Conservation (phyloP, 1,140 invertebrate genomes). For the Scaptomyza graminum region DNA sequence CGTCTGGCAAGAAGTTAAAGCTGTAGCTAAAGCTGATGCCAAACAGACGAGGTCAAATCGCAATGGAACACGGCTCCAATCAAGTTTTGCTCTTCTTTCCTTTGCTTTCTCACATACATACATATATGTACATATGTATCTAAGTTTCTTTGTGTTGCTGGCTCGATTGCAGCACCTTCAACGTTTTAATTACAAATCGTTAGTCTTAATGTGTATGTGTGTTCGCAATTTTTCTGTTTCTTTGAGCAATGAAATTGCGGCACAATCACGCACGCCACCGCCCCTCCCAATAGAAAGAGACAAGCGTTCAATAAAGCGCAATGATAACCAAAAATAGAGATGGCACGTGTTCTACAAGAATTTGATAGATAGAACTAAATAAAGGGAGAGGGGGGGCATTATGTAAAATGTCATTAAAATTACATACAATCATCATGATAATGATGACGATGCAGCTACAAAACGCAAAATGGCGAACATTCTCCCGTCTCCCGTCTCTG, state of each 20-base stretch:
- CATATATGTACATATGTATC: not conserved
- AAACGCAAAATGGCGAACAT: conserved; percentile 53
- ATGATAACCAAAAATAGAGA: conserved; percentile 18
- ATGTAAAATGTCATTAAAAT: conserved; percentile 35
- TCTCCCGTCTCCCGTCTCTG: not conserved
- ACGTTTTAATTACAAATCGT: conserved; percentile 56
- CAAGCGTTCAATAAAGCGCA: conserved; percentile 71
- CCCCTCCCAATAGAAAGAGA: not conserved
- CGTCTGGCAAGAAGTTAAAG: conserved; percentile 12
- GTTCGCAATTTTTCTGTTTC: conserved; percentile 18
- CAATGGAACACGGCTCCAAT: not conserved
- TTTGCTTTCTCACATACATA: not conserved
- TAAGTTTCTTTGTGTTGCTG: not conserved
- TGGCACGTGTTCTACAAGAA: not conserved
- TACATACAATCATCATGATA: conserved; percentile 62
- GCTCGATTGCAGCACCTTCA: conserved; percentile 1
- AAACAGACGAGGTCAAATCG: not conserved
- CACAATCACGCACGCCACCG: conserved; percentile 35
- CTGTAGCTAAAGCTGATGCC: not conserved
- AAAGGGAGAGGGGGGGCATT: conserved; percentile 5
- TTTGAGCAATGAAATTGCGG: conserved; percentile 71
- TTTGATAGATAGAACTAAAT: not conserved
- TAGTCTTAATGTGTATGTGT: conserved; percentile 1
- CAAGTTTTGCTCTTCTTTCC: not conserved
- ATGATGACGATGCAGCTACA: conserved; percentile 69